Conservation (phyloP, 2,888 invertebrate genomes). For the Philereme vetulata region DNA sequence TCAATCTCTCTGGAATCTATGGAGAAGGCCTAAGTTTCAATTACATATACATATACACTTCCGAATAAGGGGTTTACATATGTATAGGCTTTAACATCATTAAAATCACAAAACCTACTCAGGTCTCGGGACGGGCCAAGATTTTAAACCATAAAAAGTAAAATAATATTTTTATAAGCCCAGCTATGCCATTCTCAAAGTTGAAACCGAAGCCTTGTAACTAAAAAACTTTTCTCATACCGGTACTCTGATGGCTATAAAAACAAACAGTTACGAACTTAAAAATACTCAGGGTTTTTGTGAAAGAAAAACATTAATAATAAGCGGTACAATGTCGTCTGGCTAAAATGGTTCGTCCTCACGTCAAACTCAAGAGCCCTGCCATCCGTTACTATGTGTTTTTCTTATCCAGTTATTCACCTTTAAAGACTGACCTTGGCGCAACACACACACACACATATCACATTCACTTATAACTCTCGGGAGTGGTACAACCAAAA, state of each 20-base stretch:
- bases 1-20: no score
- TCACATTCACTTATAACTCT: no score
- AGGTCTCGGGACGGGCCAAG: slow-evolving; percentile 13
- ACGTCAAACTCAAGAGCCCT: slow-evolving; percentile 53
- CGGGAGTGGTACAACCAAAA: no score
- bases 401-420: slow-evolving; percentile 18
- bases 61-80: no score
- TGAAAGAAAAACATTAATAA: slow-evolving; percentile 60
- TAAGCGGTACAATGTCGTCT: slow-evolving; percentile 59
- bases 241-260: slow-evolving; percentile 39
- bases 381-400: slow-evolving; percentile 21
- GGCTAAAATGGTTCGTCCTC: slow-evolving; percentile 58
- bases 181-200: slow-evolving; percentile 35
- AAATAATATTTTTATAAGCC: slow-evolving; percentile 34
- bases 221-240: slow-evolving; percentile 51
- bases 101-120: slow-evolving; percentile 4
- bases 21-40: no score
- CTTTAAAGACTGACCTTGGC: not conserved
- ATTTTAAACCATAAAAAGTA: slow-evolving; percentile 22
- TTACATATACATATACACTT: no score
- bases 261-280: slow-evolving; percentile 56
- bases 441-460: not conserved
- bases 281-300: slow-evolving; percentile 56
- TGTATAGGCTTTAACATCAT: not conserved
- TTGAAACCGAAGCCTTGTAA: slow-evolving; percentile 35